Evolutionary conservation across 2,888 invertebrate genomes (phyloP).

Genomic region (Thecocarcelia acutangulata): DNA sequence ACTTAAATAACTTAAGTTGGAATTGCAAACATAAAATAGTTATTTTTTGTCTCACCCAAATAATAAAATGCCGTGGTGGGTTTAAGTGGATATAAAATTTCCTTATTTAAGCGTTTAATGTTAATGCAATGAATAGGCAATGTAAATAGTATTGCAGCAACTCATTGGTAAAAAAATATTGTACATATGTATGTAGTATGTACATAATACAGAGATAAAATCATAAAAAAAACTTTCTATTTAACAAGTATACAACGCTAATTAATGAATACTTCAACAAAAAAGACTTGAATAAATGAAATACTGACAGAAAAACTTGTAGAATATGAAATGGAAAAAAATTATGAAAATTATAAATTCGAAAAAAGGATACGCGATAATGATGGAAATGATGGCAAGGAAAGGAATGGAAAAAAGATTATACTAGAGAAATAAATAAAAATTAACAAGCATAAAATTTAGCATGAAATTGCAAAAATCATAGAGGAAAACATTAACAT

Average conservation of each 20-base stretch:
- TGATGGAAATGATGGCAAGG: constrained; percentile 29
- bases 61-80: constrained; percentile 64
- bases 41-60: constrained; percentile 26
- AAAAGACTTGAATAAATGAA: constrained; percentile 60
- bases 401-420: constrained; percentile 9
- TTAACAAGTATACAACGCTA: constrained; percentile 76
- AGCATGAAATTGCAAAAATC: constrained; percentile 67
- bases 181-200: no score
- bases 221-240: constrained; percentile 54
- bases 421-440: constrained; percentile 54
- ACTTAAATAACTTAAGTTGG: constrained; percentile 3
- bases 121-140: constrained; percentile 68
- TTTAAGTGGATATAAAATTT: constrained; percentile 61
- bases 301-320: constrained; percentile 49
- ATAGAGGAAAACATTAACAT: constrained; percentile 34
- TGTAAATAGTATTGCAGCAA: constrained; percentile 51
- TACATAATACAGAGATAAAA: constrained; percentile 22
- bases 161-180: constrained; percentile 50
- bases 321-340: constrained; percentile 46
- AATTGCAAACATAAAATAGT: constrained; percentile 14
- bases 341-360: constrained; percentile 53
- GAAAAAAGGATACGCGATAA: constrained; percentile 53
- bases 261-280: constrained; percentile 77
- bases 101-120: constrained; percentile 68
- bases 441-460: constrained; percentile 68